A percentile compares a stretch with the other conserved stretches of the same genome.
phyloP scores from a whole-genome alignment of 2,113 vertebrate species.

The Gallinago media region DNA sequence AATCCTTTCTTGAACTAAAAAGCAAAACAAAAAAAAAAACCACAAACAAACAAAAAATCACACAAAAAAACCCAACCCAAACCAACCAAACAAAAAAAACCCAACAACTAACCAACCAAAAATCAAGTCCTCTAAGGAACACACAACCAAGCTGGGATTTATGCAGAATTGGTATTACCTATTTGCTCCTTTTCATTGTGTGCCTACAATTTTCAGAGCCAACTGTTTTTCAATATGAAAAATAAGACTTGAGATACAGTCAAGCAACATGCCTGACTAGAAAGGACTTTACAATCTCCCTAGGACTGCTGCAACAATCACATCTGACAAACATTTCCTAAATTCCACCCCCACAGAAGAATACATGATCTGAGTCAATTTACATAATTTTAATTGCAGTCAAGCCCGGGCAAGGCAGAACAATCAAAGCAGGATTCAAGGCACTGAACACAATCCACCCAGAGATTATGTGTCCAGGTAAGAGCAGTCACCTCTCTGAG shows the following conservation, averaged over 20 bases:
- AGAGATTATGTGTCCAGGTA: not conserved
- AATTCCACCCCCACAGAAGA: not conserved
- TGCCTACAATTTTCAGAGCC: not conserved
- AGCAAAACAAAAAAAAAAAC: not conserved
- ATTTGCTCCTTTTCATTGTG: not conserved
- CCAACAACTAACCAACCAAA: not conserved
- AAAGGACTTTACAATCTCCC: rapidly evolving
- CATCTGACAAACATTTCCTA: not conserved
- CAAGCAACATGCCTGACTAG: not conserved
- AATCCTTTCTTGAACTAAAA: not conserved
- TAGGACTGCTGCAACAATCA: not conserved
- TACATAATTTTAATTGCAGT: not conserved
- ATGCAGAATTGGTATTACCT: not conserved
- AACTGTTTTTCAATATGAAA: not conserved
- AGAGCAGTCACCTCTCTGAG: not conserved
- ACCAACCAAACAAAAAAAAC: too few species aligned
- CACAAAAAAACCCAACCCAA: not conserved
- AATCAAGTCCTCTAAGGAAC: not conserved
- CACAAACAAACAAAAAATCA: not conserved
- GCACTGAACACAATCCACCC: not conserved
- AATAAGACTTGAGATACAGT: not conserved
- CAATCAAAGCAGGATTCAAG: not conserved
- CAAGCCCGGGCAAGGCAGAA: not conserved
- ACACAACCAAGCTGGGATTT: not conserved
- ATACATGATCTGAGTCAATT: not conserved